Evolutionary conservation across 1,140 invertebrate genomes (phyloP), one percentile per base, ranked within the genome.

Genomic region (Tigriopus japonicus): DNA sequence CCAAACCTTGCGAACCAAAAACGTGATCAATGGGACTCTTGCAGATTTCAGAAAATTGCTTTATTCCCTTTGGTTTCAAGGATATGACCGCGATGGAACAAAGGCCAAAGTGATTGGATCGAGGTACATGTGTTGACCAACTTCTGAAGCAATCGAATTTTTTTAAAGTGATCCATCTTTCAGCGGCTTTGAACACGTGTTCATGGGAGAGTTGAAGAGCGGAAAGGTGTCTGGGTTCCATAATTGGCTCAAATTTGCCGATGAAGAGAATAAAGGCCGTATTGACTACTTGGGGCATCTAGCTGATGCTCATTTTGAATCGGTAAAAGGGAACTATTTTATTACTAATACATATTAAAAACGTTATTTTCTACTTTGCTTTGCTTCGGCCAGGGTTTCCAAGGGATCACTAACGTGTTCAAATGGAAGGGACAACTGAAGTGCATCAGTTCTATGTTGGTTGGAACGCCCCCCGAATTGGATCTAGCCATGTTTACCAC

Each of bases 381-480:
- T n/a, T n/a, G n/a, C n/a, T n/a, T 53, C 49, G 56, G 6, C 12
- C 52, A 21, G 12, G 28, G 63, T 63, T 62, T 59, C 23, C 35
- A 64, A 28, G 63, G 62, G 42, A 61, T 88, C 12, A 87, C 88
- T 69, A 69, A 83, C 15, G 81, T 84, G 60, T 83, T 87, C 63
- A 79, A 76, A 42, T 85, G 86, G 73, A 78, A 81, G 67, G 78
- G 78, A 0, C 70, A 80, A 1, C 76, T 81, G 59, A 93, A 92
- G 70, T 82, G 83, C 0, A 81, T 84, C 0, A 82, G 82, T 24
- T 78, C 80, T 1, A 77, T 92, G 72, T 90, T 93, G 66, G 77
- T 94, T 62, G 90, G 90, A 21, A 91, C 87, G 1, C 90, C 87
- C 62, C 91, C 90, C 0, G 91, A 94, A 74, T 76, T 94, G 64